These are phyloP conservation scores for Polydrusus tereticollis DNA, from an alignment of 2,888 invertebrate genomes.

Conservation along the genomic window DNA sequence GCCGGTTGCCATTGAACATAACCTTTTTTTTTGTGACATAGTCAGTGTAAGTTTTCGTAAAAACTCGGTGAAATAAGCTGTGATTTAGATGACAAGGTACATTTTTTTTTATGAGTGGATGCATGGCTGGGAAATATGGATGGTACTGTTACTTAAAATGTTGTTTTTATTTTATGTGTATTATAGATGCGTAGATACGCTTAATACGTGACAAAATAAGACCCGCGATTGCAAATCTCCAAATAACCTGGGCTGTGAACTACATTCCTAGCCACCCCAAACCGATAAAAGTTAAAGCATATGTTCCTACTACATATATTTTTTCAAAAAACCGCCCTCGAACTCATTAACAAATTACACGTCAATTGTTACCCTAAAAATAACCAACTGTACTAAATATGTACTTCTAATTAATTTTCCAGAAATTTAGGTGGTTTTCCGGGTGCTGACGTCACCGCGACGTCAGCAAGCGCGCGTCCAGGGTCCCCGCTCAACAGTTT, in stretches of 20 bases:
- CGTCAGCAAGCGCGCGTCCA: conserved; percentile 4
- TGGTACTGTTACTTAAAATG: too few relatives aligned
- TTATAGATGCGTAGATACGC: too few relatives aligned
- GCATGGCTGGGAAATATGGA: background rate
- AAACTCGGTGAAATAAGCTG: background rate
- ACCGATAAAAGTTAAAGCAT: background rate
- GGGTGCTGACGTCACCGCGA: conserved; percentile 12
- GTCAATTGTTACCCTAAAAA: background rate
- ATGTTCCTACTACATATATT: too few relatives aligned
- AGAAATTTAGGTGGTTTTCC: background rate
- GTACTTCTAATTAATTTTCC: background rate
- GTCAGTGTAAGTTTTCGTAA: background rate
- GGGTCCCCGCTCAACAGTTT: conserved; percentile 25
- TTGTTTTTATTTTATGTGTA: too few relatives aligned
- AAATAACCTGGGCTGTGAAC: too few relatives aligned
- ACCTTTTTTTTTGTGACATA: background rate
- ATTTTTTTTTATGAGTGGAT: background rate
- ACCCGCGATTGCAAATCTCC: too few relatives aligned
- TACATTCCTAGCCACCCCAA: too few relatives aligned
- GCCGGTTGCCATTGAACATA: conserved; percentile 2
- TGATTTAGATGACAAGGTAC: background rate
- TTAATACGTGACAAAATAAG: too few relatives aligned
- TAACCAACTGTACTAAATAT: background rate
- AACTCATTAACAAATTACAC: too few relatives aligned
- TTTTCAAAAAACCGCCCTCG: too few relatives aligned